Base-by-base conservation (phyloP, 1,140 invertebrate genomes). In the Dufourea novaeangliae region DNA sequence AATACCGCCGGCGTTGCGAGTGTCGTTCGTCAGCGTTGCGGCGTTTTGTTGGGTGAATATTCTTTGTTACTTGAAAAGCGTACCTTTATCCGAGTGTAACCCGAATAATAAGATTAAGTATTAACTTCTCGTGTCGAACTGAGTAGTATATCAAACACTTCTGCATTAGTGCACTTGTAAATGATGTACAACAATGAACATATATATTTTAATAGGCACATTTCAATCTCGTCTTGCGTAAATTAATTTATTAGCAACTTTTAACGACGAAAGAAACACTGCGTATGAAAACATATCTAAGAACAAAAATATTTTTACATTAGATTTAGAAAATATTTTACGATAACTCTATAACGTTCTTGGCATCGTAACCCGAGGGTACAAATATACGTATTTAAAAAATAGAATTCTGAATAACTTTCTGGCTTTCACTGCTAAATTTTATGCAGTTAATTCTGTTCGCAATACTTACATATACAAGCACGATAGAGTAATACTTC, bases 41-140 rank as follows among this genome's bases (percentile, higher is more conserved):
- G 94, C 95, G 12, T 95, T 97, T 75, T 90, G 95, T 32, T 97
- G 96, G 96, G 95, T 96, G 25, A 97, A 97, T 84, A 95, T 97
- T 76, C 87, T 97, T 1, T 96, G 96, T 83, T 96, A 95, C 84
- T 94, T 96, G 59, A 97, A 97, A 90, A 90, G 95, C 71, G 92
- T 94, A 80, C 93, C 92, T 69, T 86, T 92, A 54, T 44, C 76
- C 44, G 32, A 75, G 56, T 57, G 39, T 4, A 17, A 54, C 32
- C n/a, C 70, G 10, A 72, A 72, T n/a, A 70, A 62, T 34, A 39
- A 71, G 29, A 34, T 46, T 44, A 71, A 83, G 12, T 50, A 54
- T 4, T 82, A 22, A 71, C 25, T 22, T 46, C 29, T 25, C 8
- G 11, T 32, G 14, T 27, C 25, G 39, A 32, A 2, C 37, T 34